Evolutionary conservation across 2,888 invertebrate species (phyloP), one percentile per base, ranked within the genome.

Genomic region (Lapara coniferarum): DNA sequence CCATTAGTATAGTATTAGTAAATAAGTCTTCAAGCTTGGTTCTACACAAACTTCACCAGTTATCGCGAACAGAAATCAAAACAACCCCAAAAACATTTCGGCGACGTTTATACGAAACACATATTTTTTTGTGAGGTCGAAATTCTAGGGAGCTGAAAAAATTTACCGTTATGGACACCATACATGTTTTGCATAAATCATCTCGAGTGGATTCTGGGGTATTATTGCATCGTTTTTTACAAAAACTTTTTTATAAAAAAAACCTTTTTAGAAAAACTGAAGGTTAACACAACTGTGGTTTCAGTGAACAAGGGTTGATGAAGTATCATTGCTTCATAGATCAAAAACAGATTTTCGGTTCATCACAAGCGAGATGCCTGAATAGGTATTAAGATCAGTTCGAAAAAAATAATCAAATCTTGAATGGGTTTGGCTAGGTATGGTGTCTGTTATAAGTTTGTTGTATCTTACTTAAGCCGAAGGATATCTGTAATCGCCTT

Each of bases 131-230:
- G 70, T 63, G 71, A 67, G 70, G 71, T 69, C 63, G 46, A 78
- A 79, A 77, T 78, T 81, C 75, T 73, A 69, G 77, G 71, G 75
- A 76, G 72, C 78, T 76, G 80, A 86, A 89, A 86, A 85, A 80
- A 68, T 76, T 73, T 85, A 87, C 91, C 90, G 91, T 91, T 91
- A 90, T 85, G 87, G 86, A 84, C 84, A 85, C 84, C 83, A 78
- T 75, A 81, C 86, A 82, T 82, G 84, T 80, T 85, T 86, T 88
- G 90, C 90, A 89, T 92, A 91, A 91, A 90, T 92, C 92, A 91
- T 89, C 77, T 89, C 84, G 77, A 91, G 91, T 87, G 86, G 85
- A 72, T 72, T 78, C 74, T 78, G 76, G 71, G 75, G 78, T 78
- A 79, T 80, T 76, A 75, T 81, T 79, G 76, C 78, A 74, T 75